Evolutionary conservation across 1,140 invertebrate genomes (phyloP).

Genomic region (Brevipalpus yothersi): DNA sequence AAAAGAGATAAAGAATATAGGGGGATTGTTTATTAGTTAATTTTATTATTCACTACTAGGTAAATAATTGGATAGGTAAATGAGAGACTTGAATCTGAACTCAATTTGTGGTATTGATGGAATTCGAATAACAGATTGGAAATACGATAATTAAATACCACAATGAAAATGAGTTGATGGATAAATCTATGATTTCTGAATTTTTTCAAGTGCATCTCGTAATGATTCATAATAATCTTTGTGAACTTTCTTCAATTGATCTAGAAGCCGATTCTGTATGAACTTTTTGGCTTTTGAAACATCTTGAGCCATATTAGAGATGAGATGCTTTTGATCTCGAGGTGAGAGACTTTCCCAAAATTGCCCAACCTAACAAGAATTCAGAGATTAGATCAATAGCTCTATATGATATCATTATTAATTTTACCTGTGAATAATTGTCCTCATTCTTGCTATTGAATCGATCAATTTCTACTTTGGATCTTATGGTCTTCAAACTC

Average conservation of each 20-base stretch:
- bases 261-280: slow-evolving; percentile 34
- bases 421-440: slow-evolving; percentile 51
- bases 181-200: slow-evolving; percentile 16
- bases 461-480: slow-evolving; percentile 22
- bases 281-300: slow-evolving; percentile 52
- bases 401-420: neutral
- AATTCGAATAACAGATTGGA: too few relatives aligned
- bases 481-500: neutral
- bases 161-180: too few relatives aligned
- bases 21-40: too few relatives aligned
- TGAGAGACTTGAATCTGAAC: too few relatives aligned
- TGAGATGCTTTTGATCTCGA: slow-evolving; percentile 39
- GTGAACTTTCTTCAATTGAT: slow-evolving; percentile 23
- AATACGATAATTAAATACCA: too few relatives aligned
- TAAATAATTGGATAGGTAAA: too few relatives aligned
- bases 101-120: too few relatives aligned
- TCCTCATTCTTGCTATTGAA: slow-evolving; percentile 63
- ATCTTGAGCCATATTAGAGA: slow-evolving; percentile 52
- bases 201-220: neutral
- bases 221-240: slow-evolving; percentile 15
- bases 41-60: too few relatives aligned
- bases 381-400: neutral
- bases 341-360: slow-evolving; percentile 54
- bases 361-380: slow-evolving; percentile 34
- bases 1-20: too few relatives aligned